Evolutionary conservation across 2,113 vertebrate genomes (phyloP).

Genomic region (Leptodactylus fuscus): DNA sequence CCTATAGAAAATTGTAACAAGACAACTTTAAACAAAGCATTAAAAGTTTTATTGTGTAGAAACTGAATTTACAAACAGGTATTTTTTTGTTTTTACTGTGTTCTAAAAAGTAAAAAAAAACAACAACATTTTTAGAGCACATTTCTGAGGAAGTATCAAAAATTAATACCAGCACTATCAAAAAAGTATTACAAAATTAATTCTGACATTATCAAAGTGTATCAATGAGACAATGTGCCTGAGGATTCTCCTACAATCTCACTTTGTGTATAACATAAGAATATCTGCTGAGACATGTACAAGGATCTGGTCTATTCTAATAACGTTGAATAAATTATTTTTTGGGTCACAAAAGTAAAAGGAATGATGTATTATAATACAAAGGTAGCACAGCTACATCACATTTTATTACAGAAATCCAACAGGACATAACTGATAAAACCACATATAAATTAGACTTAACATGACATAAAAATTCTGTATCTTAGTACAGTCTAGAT

Average conservation of each 20-base stretch:
- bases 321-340: neutral
- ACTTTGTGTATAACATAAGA: neutral
- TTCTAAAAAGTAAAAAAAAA: neutral
- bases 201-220: neutral
- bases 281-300: neutral
- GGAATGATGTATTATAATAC: neutral
- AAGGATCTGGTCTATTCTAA: neutral
- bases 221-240: neutral
- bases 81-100: neutral
- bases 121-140: neutral
- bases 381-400: neutral
- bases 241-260: too few species aligned
- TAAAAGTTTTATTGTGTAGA: neutral
- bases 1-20: too few species aligned
- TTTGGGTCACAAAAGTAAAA: too few species aligned
- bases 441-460: neutral
- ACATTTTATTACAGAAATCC: neutral
- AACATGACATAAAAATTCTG: neutral
- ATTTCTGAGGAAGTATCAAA: too few species aligned
- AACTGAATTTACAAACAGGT: neutral
- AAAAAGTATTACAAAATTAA: neutral
- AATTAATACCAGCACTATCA: too few species aligned
- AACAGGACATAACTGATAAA: neutral
- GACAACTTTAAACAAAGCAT: too few species aligned
- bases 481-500: conserved; percentile 75